A percentile compares a stretch with the other conserved stretches of the same genome.
Evolutionary conservation across 2,888 invertebrate genomes (phyloP).

Genomic region (Epiblema foenella): DNA sequence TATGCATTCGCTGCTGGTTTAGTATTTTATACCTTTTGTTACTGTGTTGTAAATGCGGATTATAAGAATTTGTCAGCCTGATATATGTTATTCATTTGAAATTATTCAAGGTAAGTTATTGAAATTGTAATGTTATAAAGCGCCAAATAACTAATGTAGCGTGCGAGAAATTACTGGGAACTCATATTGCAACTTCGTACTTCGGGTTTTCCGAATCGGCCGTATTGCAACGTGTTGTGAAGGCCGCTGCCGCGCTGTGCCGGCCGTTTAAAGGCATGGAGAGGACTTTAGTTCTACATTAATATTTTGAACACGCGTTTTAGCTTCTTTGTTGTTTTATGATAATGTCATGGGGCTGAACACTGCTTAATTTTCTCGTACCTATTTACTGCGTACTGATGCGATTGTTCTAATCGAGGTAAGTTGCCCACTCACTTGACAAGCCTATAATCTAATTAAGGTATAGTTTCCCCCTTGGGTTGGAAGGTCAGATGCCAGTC

Average conservation of each 20-base stretch:
- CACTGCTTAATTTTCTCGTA: too few relatives aligned
- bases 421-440: too few relatives aligned
- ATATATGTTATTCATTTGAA: background rate
- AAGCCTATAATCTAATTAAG: too few relatives aligned
- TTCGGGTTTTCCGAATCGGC: slow-evolving; percentile 77
- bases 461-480: too few relatives aligned
- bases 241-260: slow-evolving; percentile 59
- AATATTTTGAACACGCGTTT: background rate
- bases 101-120: background rate
- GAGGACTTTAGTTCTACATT: slow-evolving; percentile 39
- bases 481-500: too few relatives aligned
- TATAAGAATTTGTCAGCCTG: background rate
- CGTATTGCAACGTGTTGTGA: slow-evolving; percentile 66
- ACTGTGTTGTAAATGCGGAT: background rate
- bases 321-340: background rate
- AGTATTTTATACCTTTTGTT: too few relatives aligned
- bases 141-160: slow-evolving; percentile 35
- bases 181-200: slow-evolving; percentile 63
- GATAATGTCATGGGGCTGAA: too few relatives aligned
- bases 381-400: too few relatives aligned
- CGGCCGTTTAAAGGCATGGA: slow-evolving; percentile 50
- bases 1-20: background rate
- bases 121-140: slow-evolving; percentile 10
- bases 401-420: too few relatives aligned
- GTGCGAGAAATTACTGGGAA: slow-evolving; percentile 56